A percentile compares a stretch with the other conserved stretches of the same genome.
Conservation (phyloP, 2,797 vertebrate genomes). For the Myotis planiceps region DNA sequence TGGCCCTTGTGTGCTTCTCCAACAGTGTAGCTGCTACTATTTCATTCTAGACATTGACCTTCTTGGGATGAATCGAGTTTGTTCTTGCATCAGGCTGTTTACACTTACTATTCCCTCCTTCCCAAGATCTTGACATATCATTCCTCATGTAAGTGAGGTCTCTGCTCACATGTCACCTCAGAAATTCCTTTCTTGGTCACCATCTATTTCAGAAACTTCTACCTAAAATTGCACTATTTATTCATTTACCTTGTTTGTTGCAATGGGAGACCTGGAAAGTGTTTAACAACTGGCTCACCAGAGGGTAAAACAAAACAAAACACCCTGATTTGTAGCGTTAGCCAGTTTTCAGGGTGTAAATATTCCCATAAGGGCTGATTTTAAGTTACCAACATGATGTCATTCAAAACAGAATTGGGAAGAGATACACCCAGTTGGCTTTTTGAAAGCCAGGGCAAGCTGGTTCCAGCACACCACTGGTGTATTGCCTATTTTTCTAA, state of each 20-base stretch:
- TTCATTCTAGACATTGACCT: neutral
- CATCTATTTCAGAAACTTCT: neutral
- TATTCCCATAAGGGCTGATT: neutral
- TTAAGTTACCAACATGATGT: neutral
- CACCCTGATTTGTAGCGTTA: neutral
- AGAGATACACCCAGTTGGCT: neutral
- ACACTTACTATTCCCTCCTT: neutral
- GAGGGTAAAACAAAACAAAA: neutral
- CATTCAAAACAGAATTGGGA: neutral
- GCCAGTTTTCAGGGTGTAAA: neutral
- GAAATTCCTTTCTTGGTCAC: neutral
- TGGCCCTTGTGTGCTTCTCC: neutral
- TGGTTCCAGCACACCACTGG: neutral
- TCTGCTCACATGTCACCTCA: neutral
- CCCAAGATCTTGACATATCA: neutral
- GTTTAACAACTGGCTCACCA: neutral
- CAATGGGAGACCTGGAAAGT: neutral
- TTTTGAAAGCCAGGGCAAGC: neutral
- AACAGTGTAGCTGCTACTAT: neutral
- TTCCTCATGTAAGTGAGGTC: neutral
- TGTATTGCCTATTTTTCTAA: neutral
- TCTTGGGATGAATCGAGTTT: neutral
- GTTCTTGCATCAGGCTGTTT: neutral
- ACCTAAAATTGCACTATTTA: neutral
- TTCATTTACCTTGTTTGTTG: neutral